A percentile compares a stretch with the other conserved stretches of the same genome.
phyloP scores from a whole-genome alignment of 2,888 invertebrate genomes.

The Lysandra coridon region DNA sequence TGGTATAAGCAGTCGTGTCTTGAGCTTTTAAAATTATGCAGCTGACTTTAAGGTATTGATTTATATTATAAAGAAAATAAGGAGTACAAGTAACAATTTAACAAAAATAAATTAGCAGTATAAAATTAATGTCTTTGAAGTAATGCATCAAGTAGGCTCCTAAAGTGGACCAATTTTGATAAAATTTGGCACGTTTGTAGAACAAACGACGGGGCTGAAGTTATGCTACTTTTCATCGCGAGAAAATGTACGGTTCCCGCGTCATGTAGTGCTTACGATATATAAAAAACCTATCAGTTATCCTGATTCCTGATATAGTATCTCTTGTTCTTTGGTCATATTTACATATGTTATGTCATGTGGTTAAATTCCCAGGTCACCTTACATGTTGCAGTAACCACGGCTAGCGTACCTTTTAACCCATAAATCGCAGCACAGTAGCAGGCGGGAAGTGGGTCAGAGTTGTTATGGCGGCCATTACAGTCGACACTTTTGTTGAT shows the following conservation, averaged over 20 bases:
- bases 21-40: not conserved
- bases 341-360: too few relatives aligned
- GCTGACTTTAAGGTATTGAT: not conserved
- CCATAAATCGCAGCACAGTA: not conserved
- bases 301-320: too few relatives aligned
- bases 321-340: too few relatives aligned
- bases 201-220: too few relatives aligned
- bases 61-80: not conserved
- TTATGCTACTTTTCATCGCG: not conserved
- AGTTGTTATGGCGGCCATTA: not conserved
- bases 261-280: not conserved
- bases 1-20: not conserved
- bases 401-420: not conserved
- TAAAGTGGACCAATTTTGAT: too few relatives aligned
- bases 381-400: not conserved
- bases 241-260: not conserved
- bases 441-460: slow-evolving; percentile 2
- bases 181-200: too few relatives aligned
- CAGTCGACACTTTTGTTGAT: not conserved
- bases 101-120: not conserved
- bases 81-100: not conserved
- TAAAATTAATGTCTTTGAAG: too few relatives aligned
- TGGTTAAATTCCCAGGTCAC: not conserved
- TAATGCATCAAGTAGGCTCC: too few relatives aligned
- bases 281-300: not conserved